Conservation (phyloP, 2,113 vertebrate species). For the Eclectus roratus region DNA sequence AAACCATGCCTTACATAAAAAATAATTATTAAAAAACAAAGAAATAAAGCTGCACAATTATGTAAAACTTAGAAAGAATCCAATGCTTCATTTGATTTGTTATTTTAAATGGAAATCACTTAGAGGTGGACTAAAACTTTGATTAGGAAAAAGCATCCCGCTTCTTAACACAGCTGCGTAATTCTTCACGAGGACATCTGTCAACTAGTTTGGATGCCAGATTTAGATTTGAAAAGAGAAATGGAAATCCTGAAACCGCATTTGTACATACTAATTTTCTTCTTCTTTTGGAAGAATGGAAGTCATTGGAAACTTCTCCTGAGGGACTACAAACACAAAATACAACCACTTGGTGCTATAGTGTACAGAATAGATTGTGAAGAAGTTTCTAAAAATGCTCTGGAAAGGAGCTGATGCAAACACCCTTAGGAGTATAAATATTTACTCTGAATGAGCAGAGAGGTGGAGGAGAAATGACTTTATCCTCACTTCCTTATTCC, state of each 20-base stretch:
- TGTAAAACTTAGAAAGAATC: slow-evolving; percentile 8
- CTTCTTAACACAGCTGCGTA: not conserved
- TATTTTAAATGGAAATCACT: slow-evolving; percentile 22
- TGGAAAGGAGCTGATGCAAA: not conserved
- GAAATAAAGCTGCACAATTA: slow-evolving; percentile 35
- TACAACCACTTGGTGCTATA: not conserved
- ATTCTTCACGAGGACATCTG: not conserved
- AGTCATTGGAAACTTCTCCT: not conserved
- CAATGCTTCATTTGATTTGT: slow-evolving; percentile 28
- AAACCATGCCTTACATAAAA: slow-evolving; percentile 58
- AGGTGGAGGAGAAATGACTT: not conserved
- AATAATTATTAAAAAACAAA: not conserved
- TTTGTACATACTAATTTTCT: not conserved
- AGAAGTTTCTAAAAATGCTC: not conserved
- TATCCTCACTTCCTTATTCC: not conserved
- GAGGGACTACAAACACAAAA: not conserved
- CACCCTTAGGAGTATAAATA: not conserved
- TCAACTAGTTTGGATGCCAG: not conserved
- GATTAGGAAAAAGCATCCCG: not conserved
- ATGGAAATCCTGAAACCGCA: not conserved
- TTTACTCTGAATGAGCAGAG: not conserved
- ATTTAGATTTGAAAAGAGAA: not conserved
- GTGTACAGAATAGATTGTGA: not conserved
- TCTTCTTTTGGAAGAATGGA: not conserved
- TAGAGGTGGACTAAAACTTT: slow-evolving; percentile 5